Conservation (phyloP, 2,888 invertebrate genomes). For the Brachypterus glaber region DNA sequence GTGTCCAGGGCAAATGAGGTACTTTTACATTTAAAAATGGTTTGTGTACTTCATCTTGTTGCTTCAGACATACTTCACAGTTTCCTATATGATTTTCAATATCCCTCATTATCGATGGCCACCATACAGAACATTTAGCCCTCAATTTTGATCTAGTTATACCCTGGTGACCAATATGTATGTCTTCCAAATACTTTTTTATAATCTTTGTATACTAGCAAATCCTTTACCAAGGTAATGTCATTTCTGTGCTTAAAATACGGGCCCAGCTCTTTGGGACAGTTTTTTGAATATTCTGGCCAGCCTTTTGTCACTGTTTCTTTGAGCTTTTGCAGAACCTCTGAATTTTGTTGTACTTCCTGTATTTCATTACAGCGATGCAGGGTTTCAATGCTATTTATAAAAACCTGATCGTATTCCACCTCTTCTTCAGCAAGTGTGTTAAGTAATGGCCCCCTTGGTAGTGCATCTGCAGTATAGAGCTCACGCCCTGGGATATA, state of each 20-base stretch:
- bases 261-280: background rate
- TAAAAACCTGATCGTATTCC: too few species aligned
- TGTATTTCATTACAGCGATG: constrained; percentile 1
- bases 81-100: background rate
- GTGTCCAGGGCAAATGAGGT: background rate
- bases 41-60: background rate
- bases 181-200: background rate
- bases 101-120: constrained; percentile 1
- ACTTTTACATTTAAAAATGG: background rate
- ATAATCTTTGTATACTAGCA: constrained; percentile 6
- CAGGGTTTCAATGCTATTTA: too few species aligned
- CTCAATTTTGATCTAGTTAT: background rate
- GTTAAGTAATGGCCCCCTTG: constrained; percentile 1
- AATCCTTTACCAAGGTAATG: constrained; percentile 3
- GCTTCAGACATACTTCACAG: constrained; percentile 2
- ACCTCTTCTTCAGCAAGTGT: too few species aligned
- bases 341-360: background rate
- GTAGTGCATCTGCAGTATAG: constrained; percentile 1
- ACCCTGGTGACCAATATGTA: constrained; percentile 9
- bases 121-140: constrained; percentile 2
- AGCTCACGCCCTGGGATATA: constrained; percentile 4
- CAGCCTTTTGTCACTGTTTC: too few species aligned
- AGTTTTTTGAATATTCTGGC: constrained; percentile 2
- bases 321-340: too few species aligned
- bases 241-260: constrained; percentile 4